Evolutionary conservation across 2,888 invertebrate genomes (phyloP), one percentile per base, ranked within the genome.

Genomic region (Axea sp.): DNA sequence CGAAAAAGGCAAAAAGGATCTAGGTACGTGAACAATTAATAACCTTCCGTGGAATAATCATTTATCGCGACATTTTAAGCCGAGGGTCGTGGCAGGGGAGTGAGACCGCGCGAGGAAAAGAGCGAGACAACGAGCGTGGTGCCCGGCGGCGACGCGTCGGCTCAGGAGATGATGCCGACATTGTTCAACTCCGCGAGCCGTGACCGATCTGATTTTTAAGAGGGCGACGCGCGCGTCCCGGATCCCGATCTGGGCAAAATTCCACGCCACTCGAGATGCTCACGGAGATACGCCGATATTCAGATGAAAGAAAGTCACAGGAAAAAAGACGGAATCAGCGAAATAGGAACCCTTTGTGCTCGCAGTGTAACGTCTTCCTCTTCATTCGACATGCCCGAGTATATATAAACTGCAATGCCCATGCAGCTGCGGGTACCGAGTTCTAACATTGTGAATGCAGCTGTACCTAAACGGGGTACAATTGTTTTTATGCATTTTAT

Each of bases 11-110:
- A 33, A 55, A 71, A 57, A 72, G 55, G 64, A 64, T 43, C 47
- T 64, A 71, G 65, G 64, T 72, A 73, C 62, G 72, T 73, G 71
- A 81, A 86, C 86, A 86, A 87, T 87, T 87, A 87, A 87, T 86
- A 86, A 85, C 82, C 84, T 82, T 82, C 83, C 77, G 78, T 76
- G 81, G 83, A 80, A 75, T 65, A 75, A 87, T 87, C 87, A 87
- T 87, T 87, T 87, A 86, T 87, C 85, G 87, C 86, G 86, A 86
- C 86, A 86, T 86, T 87, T 86, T 86, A 85, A 84, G 76, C 79
- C 77, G 73, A 77, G 80, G 73, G 77, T 65, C 51, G 59, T 68
- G 73, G 62, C 62, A 33, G 30, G 39, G 30, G 69, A 69, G 60
- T 37, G 65, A 57, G 62, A 45, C 26, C 43, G 60, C 73, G 72